Evolutionary conservation across 2,888 invertebrate genomes (phyloP), one percentile per base, ranked within the genome.

Genomic region (Shargacucullia verbasci): DNA sequence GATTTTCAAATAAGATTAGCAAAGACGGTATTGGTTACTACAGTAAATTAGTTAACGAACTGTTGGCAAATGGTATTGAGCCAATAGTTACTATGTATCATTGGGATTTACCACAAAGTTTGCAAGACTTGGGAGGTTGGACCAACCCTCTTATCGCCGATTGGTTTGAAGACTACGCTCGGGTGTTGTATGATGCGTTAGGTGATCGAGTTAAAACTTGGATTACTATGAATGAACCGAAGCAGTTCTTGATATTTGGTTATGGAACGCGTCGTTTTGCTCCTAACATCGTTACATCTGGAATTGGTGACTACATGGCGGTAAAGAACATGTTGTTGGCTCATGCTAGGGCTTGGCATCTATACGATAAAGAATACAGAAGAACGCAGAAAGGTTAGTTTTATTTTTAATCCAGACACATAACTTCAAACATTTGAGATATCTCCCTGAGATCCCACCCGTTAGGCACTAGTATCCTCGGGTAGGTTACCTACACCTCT

Each of bases 21-120:
- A 78, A 93, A 69, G 90, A 89, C 0, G 97, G 96, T 2, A 86
- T 96, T 11, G 82, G 91, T 27, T 96, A 96, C 81, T 97, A 97
- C 82, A 95, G 95, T 61, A 88, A 91, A 47, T 74, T 97, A 0
- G 95, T 97, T 37, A 83, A 96, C 69, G 95, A 94, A 66, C 83
- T 97, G 1, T 46, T 95, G 8, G 90, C 85, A 0, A 95, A 95
- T 59, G 94, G 91, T 6, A 96, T 97, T 48, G 88, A 94, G 54
- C 96, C 97, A 0, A 84, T 95, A 46, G 92, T 95, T 0, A 95
- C 95, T 0, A 88, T 95, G 47, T 94, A 88, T 61, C 95, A 95
- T 68, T 95, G 94, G 91, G 95, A 95, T 79, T 78, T 95, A 59
- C 95, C 95, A 0, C 89, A 93, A 70, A 85, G 74, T n/a, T 77